These are phyloP conservation scores for Cryptotermes secundus DNA, from an alignment of 1,140 invertebrate species.

Conservation along the genomic window DNA sequence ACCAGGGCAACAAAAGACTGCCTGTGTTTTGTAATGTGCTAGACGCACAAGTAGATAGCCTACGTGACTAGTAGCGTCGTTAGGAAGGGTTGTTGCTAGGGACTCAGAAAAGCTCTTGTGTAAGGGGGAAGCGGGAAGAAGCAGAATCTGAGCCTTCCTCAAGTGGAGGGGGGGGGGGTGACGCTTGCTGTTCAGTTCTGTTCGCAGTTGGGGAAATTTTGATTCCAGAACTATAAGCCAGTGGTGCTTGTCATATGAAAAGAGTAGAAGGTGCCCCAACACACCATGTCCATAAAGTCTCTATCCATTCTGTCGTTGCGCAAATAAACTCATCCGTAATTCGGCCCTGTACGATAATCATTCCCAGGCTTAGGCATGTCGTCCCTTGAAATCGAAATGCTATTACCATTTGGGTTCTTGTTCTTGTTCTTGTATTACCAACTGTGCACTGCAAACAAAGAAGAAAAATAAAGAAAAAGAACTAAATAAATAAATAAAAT, in stretches of 20 bases:
- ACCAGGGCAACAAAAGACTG: slow-evolving; percentile 1
- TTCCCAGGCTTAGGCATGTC: too few species aligned
- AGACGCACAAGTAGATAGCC: background rate
- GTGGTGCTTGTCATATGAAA: background rate
- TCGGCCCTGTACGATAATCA: too few species aligned
- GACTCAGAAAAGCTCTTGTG: background rate
- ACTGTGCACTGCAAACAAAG: too few species aligned
- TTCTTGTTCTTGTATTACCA: too few species aligned
- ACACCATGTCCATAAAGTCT: background rate
- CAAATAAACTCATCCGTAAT: too few species aligned
- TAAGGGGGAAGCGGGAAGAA: background rate
- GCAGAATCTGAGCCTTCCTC: background rate
- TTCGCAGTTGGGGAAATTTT: background rate
- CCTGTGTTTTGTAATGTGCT: slow-evolving; percentile 1
- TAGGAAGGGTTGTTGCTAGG: background rate
- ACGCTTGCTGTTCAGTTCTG: background rate
- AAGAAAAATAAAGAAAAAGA: too few species aligned
- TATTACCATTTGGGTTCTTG: too few species aligned
- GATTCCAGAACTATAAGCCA: background rate
- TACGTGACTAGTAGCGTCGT: background rate
- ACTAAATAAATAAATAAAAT: too few species aligned
- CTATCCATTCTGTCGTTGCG: too few species aligned
- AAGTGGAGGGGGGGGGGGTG: background rate
- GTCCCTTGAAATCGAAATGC: too few species aligned
- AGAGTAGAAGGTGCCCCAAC: background rate